phyloP scores from a whole-genome alignment of 2,113 vertebrate genomes.

The Rhabdomys dilectus region DNA sequence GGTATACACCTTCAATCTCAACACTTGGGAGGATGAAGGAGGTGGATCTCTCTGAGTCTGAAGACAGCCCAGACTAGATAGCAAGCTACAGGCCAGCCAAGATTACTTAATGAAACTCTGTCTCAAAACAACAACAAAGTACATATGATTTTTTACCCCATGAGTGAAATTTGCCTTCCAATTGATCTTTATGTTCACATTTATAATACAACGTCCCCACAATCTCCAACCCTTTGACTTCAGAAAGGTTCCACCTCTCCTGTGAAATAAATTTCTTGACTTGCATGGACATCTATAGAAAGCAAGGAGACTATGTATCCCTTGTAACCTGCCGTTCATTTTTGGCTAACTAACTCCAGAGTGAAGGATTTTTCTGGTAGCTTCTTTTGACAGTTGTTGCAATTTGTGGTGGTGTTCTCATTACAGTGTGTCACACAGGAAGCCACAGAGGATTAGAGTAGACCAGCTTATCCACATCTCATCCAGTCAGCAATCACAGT shows the following conservation, averaged over 20 bases:
- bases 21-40: background rate
- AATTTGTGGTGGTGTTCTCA: constrained; percentile 78
- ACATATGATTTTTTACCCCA: background rate
- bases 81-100: background rate
- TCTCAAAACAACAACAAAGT: background rate
- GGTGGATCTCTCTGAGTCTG: background rate
- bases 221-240: background rate
- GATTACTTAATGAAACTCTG: background rate
- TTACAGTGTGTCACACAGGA: constrained; percentile 72
- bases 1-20: background rate
- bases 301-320: background rate
- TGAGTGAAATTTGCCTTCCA: background rate
- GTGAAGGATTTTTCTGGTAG: constrained; percentile 60
- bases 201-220: background rate
- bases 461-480: constrained; percentile 60
- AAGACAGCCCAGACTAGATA: background rate
- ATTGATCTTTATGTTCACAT: background rate
- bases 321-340: constrained; percentile 1
- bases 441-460: constrained; percentile 68
- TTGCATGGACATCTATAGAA: background rate
- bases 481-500: constrained; percentile 49
- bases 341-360: constrained; percentile 57
- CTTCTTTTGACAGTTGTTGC: constrained; percentile 74
- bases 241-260: background rate
- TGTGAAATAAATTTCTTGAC: background rate